These are phyloP conservation scores for Tinamus guttatus DNA, from an alignment of 2,113 vertebrate species.

Conservation along the genomic window DNA sequence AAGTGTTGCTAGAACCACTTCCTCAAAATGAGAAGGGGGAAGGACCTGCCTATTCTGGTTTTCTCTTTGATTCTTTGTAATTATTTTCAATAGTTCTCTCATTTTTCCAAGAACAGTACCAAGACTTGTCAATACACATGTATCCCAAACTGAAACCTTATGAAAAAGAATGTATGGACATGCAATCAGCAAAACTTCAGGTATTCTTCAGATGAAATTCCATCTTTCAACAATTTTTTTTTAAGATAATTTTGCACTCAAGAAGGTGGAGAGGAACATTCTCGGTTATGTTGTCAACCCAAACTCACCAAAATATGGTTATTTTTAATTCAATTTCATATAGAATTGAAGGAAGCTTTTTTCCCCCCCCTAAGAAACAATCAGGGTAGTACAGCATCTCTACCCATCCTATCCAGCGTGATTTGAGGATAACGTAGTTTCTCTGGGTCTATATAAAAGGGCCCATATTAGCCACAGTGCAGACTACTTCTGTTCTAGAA, in stretches of 20 bases:
- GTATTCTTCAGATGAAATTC: constrained; percentile 24
- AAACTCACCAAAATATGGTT: neutral
- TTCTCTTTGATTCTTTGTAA: neutral
- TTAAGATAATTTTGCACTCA: neutral
- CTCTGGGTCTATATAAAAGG: neutral
- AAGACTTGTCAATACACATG: constrained; percentile 28
- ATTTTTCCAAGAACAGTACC: neutral
- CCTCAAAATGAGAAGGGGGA: neutral
- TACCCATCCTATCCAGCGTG: neutral
- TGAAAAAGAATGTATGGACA: neutral
- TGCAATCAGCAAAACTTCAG: neutral
- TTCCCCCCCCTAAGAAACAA: neutral
- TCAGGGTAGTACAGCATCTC: neutral
- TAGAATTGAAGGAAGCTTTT: neutral
- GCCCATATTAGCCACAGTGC: neutral
- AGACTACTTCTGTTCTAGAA: neutral
- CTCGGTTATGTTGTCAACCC: neutral
- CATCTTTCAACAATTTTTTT: constrained; percentile 6
- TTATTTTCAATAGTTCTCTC: neutral
- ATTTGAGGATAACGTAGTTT: neutral
- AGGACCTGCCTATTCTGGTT: neutral
- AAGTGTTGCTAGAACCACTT: neutral
- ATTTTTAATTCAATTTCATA: neutral
- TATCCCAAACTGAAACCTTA: neutral
- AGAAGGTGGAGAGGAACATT: neutral